A percentile compares a stretch with the other conserved stretches of the same genome.
phyloP scores from a whole-genome alignment of 1,140 invertebrate species.

The Macrotrachela quadricornifera region DNA sequence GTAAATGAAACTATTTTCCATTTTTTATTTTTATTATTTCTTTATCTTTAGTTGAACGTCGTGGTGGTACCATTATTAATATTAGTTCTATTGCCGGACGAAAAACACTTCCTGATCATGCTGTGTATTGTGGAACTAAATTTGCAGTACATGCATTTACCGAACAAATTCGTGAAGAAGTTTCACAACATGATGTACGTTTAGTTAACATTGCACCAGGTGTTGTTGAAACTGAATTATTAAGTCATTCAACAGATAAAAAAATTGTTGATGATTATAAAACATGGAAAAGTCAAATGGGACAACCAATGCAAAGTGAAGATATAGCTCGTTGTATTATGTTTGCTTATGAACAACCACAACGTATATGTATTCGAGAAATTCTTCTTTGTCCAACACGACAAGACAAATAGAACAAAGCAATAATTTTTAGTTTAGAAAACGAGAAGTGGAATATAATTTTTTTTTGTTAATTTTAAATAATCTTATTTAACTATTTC shows the following conservation, averaged over 20 bases:
- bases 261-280: constrained; percentile 17
- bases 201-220: constrained; percentile 33
- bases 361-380: constrained; percentile 30
- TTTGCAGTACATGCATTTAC: constrained; percentile 32
- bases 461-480: no score
- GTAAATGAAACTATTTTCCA: no score
- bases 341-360: constrained; percentile 26
- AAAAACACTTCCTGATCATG: constrained; percentile 27
- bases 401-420: no score
- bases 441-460: no score
- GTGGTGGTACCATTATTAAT: constrained; percentile 30
- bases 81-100: constrained; percentile 32
- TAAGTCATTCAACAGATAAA: constrained; percentile 21
- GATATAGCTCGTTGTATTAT: constrained; percentile 29
- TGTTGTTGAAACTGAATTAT: constrained; percentile 28
- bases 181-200: constrained; percentile 20
- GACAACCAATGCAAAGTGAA: constrained; percentile 23
- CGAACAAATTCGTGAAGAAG: constrained; percentile 27
- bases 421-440: no score
- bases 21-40: no score
- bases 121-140: constrained; percentile 33
- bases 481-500: no score
- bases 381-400: constrained; percentile 13
- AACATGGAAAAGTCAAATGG: no score
- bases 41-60: constrained; percentile 15